phyloP scores from a whole-genome alignment of 2,888 invertebrate genomes.

The Calameuta filiformis region DNA sequence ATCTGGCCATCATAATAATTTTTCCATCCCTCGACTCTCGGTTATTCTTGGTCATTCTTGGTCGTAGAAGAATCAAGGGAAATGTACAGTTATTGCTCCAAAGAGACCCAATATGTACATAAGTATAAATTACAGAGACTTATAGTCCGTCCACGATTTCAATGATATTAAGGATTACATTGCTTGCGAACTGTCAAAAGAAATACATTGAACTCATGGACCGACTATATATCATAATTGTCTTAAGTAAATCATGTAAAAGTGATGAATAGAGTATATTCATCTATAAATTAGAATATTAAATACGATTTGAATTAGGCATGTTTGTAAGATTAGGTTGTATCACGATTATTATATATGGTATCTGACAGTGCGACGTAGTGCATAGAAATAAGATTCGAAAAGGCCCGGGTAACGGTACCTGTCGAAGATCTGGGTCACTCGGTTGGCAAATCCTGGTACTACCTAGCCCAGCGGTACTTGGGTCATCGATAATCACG shows the following conservation, averaged over 20 bases:
- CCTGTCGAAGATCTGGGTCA: neutral
- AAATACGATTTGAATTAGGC: neutral
- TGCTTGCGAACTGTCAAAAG: no score
- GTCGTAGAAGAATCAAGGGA: neutral
- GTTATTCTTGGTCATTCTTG: neutral
- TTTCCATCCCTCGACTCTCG: neutral
- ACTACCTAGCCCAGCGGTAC: neutral
- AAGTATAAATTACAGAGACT: neutral
- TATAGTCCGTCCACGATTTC: neutral
- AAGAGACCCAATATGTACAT: neutral
- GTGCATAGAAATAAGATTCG: neutral
- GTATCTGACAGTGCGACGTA: neutral
- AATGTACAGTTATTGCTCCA: neutral
- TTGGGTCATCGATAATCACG: neutral
- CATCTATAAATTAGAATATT: neutral
- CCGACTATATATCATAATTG: neutral
- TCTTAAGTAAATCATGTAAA: neutral
- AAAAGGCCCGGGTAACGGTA: neutral
- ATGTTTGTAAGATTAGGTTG: neutral
- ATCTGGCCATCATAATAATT: neutral
- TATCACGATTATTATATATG: neutral
- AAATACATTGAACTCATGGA: no score
- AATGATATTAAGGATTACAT: no score
- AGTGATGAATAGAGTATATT: neutral
- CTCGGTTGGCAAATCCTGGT: neutral